phyloP scores from a whole-genome alignment of 2,797 vertebrate genomes.

The Pterois miles region DNA sequence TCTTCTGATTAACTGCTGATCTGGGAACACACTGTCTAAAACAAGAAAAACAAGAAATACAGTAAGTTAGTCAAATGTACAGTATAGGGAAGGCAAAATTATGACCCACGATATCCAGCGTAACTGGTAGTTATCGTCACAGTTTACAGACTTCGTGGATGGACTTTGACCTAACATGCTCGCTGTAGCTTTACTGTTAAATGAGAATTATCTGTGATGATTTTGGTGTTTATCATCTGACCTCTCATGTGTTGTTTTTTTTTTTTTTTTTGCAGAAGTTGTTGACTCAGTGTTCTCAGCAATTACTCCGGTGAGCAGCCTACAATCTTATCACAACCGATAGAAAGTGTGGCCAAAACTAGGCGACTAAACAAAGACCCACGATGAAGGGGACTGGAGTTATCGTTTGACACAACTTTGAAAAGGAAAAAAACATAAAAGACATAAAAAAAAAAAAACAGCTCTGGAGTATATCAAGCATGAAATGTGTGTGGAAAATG shows the following conservation, averaged over 20 bases:
- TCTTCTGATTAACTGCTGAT: background rate
- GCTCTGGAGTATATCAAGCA: constrained; percentile 30
- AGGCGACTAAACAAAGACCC: constrained; percentile 7
- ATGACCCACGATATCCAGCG: background rate
- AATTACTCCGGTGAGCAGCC: constrained; percentile 13
- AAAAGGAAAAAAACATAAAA: background rate
- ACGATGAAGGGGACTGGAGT: constrained; percentile 6
- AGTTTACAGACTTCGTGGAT: background rate
- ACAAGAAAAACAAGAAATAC: background rate
- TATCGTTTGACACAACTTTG: constrained; percentile 14
- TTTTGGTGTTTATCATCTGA: background rate
- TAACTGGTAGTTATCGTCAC: background rate
- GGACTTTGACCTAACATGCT: constrained; percentile 7
- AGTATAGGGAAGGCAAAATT: background rate
- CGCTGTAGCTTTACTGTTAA: background rate
- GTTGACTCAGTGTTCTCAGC: constrained; percentile 19
- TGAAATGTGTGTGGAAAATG: constrained; percentile 61
- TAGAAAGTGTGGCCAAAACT: constrained; percentile 1
- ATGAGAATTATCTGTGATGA: background rate
- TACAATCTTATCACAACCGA: constrained; percentile 16
- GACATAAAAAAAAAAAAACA: constrained; percentile 4
- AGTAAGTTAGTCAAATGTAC: no score
- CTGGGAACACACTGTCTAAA: background rate
- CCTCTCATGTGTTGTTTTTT: background rate
- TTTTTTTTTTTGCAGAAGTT: background rate